Evolutionary conservation across 2,113 vertebrate species (phyloP).

Genomic region (Aleadryas rufinucha): DNA sequence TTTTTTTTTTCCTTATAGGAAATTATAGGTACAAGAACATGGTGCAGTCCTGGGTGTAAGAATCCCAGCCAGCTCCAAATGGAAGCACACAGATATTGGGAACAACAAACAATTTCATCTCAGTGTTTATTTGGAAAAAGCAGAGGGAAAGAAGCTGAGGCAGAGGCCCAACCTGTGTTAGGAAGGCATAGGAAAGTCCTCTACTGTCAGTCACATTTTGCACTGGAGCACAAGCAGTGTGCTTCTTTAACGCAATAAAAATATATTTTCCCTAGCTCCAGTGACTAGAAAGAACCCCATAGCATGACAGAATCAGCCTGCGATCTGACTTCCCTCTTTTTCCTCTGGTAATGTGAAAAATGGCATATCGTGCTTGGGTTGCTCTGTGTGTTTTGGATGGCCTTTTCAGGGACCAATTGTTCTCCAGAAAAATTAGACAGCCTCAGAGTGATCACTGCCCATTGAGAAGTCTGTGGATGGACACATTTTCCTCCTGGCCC

Average conservation of each 20-base stretch:
- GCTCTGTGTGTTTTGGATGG: background rate
- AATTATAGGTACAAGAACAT: background rate
- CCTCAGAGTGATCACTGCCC: background rate
- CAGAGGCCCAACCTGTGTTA: background rate
- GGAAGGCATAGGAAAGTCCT: background rate
- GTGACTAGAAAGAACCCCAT: background rate
- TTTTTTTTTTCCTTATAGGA: background rate
- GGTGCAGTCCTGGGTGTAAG: background rate
- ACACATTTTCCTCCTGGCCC: background rate
- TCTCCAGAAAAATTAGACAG: background rate
- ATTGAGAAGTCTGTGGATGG: background rate
- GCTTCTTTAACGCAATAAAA: background rate
- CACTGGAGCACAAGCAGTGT: background rate
- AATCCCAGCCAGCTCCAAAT: background rate
- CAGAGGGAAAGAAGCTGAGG: background rate
- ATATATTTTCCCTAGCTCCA: background rate
- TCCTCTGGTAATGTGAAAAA: background rate
- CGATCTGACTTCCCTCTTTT: background rate
- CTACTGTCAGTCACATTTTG: background rate
- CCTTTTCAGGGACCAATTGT: background rate
- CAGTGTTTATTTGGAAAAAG: background rate
- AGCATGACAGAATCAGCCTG: background rate
- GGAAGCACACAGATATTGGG: background rate
- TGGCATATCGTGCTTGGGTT: accelerated
- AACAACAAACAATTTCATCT: background rate